Evolutionary conservation across 1,140 invertebrate genomes (phyloP), one percentile per base, ranked within the genome.

Genomic region (Euura lappo): DNA sequence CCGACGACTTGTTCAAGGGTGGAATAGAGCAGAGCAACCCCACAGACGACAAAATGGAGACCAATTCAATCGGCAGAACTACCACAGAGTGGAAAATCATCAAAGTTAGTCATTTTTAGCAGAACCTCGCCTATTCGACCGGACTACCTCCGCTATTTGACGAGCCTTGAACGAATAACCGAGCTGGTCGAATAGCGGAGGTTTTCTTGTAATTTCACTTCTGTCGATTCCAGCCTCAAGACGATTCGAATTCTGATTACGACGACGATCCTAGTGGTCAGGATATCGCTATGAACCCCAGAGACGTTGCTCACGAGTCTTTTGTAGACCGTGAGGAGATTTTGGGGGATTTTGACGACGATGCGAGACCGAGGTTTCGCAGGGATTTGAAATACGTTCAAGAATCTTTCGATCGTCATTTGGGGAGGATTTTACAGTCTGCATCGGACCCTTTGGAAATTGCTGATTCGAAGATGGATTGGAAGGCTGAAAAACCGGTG

Each of bases 1-100:
- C 76, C 42, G 76, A 79, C 73, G 81, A 83, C 72, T 78, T 81
- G 77, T 82, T 84, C 75, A 82, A 83, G 79, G 81, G 77, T 11
- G 77, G 79, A 2, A 28, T 76, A 44, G 80, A 80, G 70, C 81
- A 82, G 70, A 78, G 72, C 67, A 79, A 79, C 72, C 71, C 70
- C 5, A 69, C 71, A 2, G 75, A 71, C 7, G 69, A 78, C 45
- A 68, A 64, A 45, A 79, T 70, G 68, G 69, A 72, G 44, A 10
- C 43, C 43, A 44, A 65, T 60, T 65, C n/a, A 66, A 70, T 70
- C 45, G 64, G 45, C 2, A 70, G 68, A 44, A 45, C 45, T 44
- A 74, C 42, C 65, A 66, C 75, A 60, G 76, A 77, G 71, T 74
- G 78, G 76, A 72, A 68, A 71, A 60, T 75, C 43, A 65, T 77